These are phyloP conservation scores for Odontothrips loti DNA, from an alignment of 2,888 invertebrate genomes.

Conservation along the genomic window DNA sequence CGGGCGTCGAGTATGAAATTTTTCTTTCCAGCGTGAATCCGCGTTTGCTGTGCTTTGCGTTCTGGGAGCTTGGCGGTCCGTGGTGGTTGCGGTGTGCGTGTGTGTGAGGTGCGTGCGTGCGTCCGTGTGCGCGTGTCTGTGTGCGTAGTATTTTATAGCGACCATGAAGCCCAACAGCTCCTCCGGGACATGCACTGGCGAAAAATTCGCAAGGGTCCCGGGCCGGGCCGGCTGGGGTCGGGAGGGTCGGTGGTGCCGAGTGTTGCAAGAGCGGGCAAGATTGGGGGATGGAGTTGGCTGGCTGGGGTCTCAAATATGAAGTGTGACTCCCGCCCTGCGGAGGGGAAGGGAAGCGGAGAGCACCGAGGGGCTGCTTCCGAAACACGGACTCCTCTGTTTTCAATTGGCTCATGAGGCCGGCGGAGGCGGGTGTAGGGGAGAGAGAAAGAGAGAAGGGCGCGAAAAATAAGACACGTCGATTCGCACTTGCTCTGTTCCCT, in stretches of 20 bases:
- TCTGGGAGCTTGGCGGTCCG: neutral
- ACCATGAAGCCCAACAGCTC: conserved; percentile 24
- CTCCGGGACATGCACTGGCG: conserved; percentile 13
- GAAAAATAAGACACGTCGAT: neutral
- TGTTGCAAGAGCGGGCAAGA: too few relatives aligned
- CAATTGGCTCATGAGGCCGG: too few relatives aligned
- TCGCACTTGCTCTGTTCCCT: neutral
- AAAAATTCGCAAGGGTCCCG: conserved; percentile 19
- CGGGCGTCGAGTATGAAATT: too few relatives aligned
- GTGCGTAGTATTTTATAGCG: conserved; percentile 17
- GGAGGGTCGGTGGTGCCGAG: neutral
- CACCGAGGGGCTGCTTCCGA: neutral
- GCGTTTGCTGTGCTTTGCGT: too few relatives aligned
- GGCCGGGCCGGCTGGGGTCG: neutral
- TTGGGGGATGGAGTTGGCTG: neutral
- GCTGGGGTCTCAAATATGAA: conserved; percentile 11
- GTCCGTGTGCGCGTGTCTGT: neutral
- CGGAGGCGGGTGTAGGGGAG: too few relatives aligned
- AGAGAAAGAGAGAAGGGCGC: too few relatives aligned
- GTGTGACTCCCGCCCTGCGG: neutral
- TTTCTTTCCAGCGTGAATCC: too few relatives aligned
- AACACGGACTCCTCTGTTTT: neutral
- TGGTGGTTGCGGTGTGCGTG: neutral
- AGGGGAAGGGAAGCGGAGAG: neutral
- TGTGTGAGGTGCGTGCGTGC: neutral